Evolutionary conservation across 2,113 vertebrate species (phyloP).

Genomic region (western clawed frog (Xenopus tropicalis)): UCB_Xtro_10.0 CM004444.2:168910501-168911000

Average conservation of each 20-base stretch:
- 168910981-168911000: neutral
- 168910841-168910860: conserved; percentile 3
- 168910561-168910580: too few species aligned
- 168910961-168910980: neutral
- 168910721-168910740: conserved; percentile 90
- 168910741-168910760: conserved; percentile 88
- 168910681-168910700: conserved; percentile 85
- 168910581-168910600: too few species aligned
- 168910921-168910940: neutral
- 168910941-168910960: neutral
- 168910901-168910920: too few species aligned
- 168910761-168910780: conserved; percentile 83
- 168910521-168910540: too few species aligned
- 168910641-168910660: conserved; percentile 82
- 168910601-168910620: conserved; percentile 64
- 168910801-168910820: neutral
- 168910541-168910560: too few species aligned
- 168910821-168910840: neutral
- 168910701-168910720: conserved; percentile 87
- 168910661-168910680: conserved; percentile 89
- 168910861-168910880: too few species aligned
- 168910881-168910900: neutral
- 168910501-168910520: too few species aligned
- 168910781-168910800: too few species aligned
- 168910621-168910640: conserved; percentile 83